These are phyloP conservation scores for Meles meles DNA, from an alignment of 2,113 vertebrate species.

Conservation along the genomic window DNA sequence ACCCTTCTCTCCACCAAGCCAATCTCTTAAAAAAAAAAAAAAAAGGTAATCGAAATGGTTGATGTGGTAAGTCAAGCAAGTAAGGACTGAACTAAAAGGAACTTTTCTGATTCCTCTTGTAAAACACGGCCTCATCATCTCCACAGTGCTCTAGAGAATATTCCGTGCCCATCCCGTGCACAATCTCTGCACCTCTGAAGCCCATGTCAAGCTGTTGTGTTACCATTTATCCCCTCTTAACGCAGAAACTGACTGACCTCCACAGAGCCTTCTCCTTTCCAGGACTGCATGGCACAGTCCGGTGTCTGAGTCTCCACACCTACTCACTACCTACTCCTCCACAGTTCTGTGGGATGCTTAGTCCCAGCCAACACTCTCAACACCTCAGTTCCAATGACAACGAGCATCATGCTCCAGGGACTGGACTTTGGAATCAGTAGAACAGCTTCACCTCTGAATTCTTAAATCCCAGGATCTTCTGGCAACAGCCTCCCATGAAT, in stretches of 20 bases:
- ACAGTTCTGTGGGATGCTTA: not conserved
- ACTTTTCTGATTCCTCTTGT: not conserved
- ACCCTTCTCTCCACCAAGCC: too few species aligned
- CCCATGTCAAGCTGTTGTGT: accelerated
- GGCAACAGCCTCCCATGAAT: not conserved
- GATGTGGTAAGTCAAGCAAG: not conserved
- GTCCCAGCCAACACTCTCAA: not conserved
- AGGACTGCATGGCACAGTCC: not conserved
- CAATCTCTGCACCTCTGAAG: not conserved
- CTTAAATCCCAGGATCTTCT: not conserved
- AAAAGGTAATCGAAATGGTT: too few species aligned
- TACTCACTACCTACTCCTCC: too few species aligned
- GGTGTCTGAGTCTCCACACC: not conserved
- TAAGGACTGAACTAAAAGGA: not conserved
- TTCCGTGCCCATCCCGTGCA: not conserved
- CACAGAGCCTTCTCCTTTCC: not conserved
- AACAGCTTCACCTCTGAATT: not conserved
- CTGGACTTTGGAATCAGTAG: not conserved
- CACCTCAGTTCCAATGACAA: not conserved
- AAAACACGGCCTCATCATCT: not conserved
- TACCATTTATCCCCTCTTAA: not conserved
- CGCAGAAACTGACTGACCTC: not conserved
- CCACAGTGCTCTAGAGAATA: not conserved
- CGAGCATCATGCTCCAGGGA: too few species aligned
- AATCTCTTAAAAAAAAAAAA: too few species aligned